Evolutionary conservation across 2,888 invertebrate genomes (phyloP).

Genomic region (Hydroisotoma schaefferi): DNA sequence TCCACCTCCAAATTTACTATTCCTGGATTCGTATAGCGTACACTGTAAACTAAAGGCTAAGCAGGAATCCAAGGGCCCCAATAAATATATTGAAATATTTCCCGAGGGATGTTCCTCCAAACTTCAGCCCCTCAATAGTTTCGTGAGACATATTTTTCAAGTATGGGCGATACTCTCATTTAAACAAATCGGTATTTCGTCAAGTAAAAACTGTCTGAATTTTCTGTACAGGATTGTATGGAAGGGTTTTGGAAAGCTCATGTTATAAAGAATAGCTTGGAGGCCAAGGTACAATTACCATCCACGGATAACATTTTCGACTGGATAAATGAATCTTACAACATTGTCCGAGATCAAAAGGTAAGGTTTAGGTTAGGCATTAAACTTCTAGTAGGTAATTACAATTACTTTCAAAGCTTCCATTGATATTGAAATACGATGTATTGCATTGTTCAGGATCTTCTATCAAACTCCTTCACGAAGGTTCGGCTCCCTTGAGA

Average conservation of each 20-base stretch:
- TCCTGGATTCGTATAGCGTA: slow-evolving; percentile 46
- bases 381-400: no score
- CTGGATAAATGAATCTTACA: slow-evolving; percentile 45
- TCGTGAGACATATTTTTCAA: slow-evolving; percentile 36
- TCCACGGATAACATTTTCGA: slow-evolving; percentile 43
- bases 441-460: slow-evolving; percentile 4
- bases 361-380: no score
- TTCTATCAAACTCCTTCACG: background rate
- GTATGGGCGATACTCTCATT: slow-evolving; percentile 17
- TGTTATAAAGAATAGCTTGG: slow-evolving; percentile 24
- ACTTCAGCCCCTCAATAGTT: slow-evolving; percentile 47
- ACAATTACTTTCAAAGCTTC: background rate
- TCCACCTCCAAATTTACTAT: slow-evolving; percentile 31
- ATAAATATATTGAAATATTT: slow-evolving; percentile 25
- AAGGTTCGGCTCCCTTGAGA: background rate
- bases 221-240: slow-evolving; percentile 35
- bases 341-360: slow-evolving; percentile 14
- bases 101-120: slow-evolving; percentile 47
- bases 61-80: slow-evolving; percentile 15
- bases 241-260: slow-evolving; percentile 42
- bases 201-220: background rate
- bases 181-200: background rate
- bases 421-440: background rate
- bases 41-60: slow-evolving; percentile 33
- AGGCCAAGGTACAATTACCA: slow-evolving; percentile 42